Evolutionary conservation across 2,113 vertebrate genomes (phyloP).

Genomic region (Sebastes fasciatus): DNA sequence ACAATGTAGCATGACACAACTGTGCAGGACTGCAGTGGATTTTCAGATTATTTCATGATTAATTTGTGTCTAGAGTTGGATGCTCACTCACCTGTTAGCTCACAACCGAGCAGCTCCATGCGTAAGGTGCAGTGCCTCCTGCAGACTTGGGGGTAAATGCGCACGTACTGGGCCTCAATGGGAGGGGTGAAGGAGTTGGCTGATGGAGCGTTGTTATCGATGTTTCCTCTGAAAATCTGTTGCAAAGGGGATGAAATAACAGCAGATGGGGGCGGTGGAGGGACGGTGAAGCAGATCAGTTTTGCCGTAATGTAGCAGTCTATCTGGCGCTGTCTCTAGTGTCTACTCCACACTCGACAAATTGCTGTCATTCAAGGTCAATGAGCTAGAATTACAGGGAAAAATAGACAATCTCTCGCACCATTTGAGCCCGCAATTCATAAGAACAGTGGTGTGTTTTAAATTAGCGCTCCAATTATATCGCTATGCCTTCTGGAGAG

Average conservation of each 20-base stretch:
- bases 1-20: conserved; percentile 13
- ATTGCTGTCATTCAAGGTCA: conserved; percentile 82
- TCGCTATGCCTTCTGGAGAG: conserved; percentile 55
- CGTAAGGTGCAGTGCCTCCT: conserved; percentile 96
- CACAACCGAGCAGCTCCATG: conserved; percentile 98
- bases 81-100: conserved; percentile 89
- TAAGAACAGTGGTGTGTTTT: conserved; percentile 72
- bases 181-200: conserved; percentile 98
- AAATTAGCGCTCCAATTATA: conserved; percentile 73
- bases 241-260: conserved; percentile 53
- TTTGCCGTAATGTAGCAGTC: conserved; percentile 54
- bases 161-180: conserved; percentile 93
- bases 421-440: conserved; percentile 76
- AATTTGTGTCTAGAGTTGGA: background rate
- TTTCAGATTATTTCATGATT: conserved; percentile 1
- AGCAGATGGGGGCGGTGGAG: conserved; percentile 35
- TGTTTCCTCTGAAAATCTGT: conserved; percentile 95
- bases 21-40: background rate
- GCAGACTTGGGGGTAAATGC: conserved; percentile 97
- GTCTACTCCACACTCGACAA: conserved; percentile 71
- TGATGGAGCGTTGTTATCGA: conserved; percentile 96
- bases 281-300: conserved; percentile 45
- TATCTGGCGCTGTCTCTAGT: conserved; percentile 61
- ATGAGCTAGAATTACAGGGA: conserved; percentile 74
- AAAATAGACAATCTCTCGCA: conserved; percentile 74